Percentiles rank a stretch among this genome's conserved stretches.
These are phyloP conservation scores for Cepaea hortensis DNA, from an alignment of 2,888 invertebrate species.

Conservation along the genomic window DNA sequence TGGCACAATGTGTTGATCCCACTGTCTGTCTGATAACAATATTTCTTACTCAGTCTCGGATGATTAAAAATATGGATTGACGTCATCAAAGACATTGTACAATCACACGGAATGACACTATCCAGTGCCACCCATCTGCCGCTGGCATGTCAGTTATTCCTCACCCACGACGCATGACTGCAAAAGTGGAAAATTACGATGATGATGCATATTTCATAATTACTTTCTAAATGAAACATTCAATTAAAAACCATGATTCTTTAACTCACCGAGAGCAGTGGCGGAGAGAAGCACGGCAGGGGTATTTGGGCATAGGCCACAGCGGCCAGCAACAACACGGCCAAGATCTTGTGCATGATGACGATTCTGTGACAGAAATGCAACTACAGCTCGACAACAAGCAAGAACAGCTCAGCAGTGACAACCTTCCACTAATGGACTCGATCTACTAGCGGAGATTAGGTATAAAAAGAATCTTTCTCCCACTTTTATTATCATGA, in stretches of 20 bases:
- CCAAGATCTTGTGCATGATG: conserved; percentile 29
- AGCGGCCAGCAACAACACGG: conserved; percentile 11
- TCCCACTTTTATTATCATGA: conserved; percentile 10
- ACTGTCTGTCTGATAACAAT: too few relatives aligned
- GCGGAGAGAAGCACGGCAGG: conserved; percentile 40
- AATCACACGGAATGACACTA: too few relatives aligned
- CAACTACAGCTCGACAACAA: conserved; percentile 10
- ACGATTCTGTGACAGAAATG: not conserved
- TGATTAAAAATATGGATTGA: too few relatives aligned
- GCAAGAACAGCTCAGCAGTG: not conserved
- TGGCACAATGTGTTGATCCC: too few relatives aligned
- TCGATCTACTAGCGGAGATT: not conserved
- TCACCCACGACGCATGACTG: too few relatives aligned
- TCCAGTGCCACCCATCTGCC: too few relatives aligned
- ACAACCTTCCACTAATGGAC: not conserved
- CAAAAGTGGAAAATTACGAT: too few relatives aligned
- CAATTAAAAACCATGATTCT: not conserved
- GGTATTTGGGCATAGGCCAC: conserved; percentile 30
- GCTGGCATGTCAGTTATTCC: too few relatives aligned
- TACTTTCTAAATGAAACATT: too few relatives aligned
- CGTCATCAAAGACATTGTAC: too few relatives aligned
- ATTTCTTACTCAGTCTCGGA: too few relatives aligned
- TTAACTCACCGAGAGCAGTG: conserved; percentile 33
- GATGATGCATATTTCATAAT: too few relatives aligned
- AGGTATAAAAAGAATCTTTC: conserved; percentile 5